Conservation (phyloP, 2,888 invertebrate genomes). For the Miltochrista miniata region DNA sequence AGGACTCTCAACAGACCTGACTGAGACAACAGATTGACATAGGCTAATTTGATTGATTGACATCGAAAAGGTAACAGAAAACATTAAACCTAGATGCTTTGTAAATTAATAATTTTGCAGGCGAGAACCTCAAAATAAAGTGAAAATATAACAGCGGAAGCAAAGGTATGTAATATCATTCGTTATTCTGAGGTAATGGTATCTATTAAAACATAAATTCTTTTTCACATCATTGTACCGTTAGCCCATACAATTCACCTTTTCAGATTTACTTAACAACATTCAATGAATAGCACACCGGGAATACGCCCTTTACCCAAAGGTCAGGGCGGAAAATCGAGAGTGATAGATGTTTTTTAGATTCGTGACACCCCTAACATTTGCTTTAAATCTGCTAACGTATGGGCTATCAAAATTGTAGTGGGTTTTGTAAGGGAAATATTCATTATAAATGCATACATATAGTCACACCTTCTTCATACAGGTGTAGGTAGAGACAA, state of each 20-base stretch:
- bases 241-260: constrained; percentile 30
- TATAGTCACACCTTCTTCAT: no score
- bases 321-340: constrained; percentile 55
- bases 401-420: constrained; percentile 73
- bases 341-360: constrained; percentile 72
- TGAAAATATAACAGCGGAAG: background rate
- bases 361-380: constrained; percentile 46
- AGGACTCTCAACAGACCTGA: no score
- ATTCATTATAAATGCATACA: constrained; percentile 29
- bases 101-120: no score
- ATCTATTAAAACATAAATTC: constrained; percentile 40
- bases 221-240: constrained; percentile 23
- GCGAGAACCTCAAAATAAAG: no score
- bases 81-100: no score
- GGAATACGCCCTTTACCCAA: constrained; percentile 49
- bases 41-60: no score
- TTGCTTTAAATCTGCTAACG: constrained; percentile 72
- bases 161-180: background rate
- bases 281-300: constrained; percentile 57
- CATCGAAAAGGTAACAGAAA: no score
- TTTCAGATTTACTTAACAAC: constrained; percentile 40
- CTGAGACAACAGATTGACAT: no score
- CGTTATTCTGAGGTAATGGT: constrained; percentile 24
- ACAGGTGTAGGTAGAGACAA: no score
- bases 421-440: constrained; percentile 71